Percentiles rank a stretch among this genome's conserved stretches.
Evolutionary conservation across 2,888 invertebrate species (phyloP).

Genomic region (Tyria jacobaeae): DNA sequence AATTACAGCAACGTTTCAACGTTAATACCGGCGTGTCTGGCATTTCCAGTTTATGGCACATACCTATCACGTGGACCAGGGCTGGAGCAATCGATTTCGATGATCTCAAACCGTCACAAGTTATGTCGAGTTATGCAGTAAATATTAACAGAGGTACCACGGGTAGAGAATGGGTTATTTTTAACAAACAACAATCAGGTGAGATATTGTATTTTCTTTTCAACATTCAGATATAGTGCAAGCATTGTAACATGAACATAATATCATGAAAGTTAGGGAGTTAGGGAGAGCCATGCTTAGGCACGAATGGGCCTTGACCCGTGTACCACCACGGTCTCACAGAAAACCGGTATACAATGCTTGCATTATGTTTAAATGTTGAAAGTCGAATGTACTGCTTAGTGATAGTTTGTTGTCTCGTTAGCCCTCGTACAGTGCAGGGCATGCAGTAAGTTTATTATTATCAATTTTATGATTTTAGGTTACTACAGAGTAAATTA

Average conservation of each 20-base stretch:
- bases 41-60: slow-evolving; percentile 62
- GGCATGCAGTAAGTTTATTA: too few species aligned
- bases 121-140: slow-evolving; percentile 57
- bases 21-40: slow-evolving; percentile 61
- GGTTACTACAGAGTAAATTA: slow-evolving; percentile 89
- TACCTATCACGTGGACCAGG: slow-evolving; percentile 81
- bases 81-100: slow-evolving; percentile 71
- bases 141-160: slow-evolving; percentile 61
- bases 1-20: slow-evolving; percentile 70
- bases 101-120: slow-evolving; percentile 70
- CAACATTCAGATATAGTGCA: too few species aligned
- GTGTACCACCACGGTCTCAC: too few species aligned
- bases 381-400: background rate
- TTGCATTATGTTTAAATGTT: background rate
- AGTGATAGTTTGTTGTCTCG: too few species aligned
- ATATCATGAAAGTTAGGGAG: too few species aligned
- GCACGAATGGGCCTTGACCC: too few species aligned
- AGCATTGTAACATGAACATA: too few species aligned
- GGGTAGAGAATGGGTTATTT: slow-evolving; percentile 86
- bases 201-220: too few species aligned
- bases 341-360: too few species aligned
- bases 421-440: too few species aligned
- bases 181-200: slow-evolving; percentile 88
- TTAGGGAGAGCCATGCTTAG: too few species aligned
- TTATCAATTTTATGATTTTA: slow-evolving; percentile 48